Percentiles rank a stretch among this genome's conserved stretches.
phyloP scores from a whole-genome alignment of 2,113 vertebrate genomes.

The Silurus glanis region DNA sequence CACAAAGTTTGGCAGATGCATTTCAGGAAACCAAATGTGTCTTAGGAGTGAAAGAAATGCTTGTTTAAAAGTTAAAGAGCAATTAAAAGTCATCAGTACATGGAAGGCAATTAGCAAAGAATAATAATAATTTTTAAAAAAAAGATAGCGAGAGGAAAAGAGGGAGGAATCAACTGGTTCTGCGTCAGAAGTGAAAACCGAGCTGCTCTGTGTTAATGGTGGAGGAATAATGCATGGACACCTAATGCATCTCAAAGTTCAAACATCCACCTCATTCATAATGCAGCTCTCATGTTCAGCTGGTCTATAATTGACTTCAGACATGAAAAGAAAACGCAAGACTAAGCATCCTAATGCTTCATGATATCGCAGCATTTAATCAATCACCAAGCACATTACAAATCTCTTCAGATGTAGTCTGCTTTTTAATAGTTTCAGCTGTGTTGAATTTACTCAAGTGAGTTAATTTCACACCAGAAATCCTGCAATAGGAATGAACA shows the following conservation, averaged over 20 bases:
- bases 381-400: background rate
- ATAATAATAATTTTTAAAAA: constrained; percentile 6
- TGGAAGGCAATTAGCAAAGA: constrained; percentile 52
- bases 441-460: background rate
- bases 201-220: constrained; percentile 48
- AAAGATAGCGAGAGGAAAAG: constrained; percentile 31
- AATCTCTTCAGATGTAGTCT: background rate
- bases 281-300: constrained; percentile 31
- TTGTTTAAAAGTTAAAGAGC: constrained; percentile 61
- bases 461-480: background rate
- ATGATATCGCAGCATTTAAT: constrained; percentile 5
- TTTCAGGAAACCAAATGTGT: constrained; percentile 57
- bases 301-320: background rate
- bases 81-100: constrained; percentile 62
- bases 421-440: background rate
- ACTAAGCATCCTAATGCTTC: background rate
- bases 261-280: constrained; percentile 34
- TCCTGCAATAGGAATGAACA: background rate
- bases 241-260: constrained; percentile 43
- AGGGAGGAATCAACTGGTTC: constrained; percentile 54
- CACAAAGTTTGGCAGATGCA: background rate
- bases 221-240: constrained; percentile 54
- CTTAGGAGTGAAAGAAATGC: constrained; percentile 40
- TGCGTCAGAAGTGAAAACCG: constrained; percentile 46
- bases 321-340: constrained; percentile 15